Evolutionary conservation across 2,113 vertebrate genomes (phyloP), one percentile per base, ranked within the genome.

Genomic region (Ceratotherium simum): DNA sequence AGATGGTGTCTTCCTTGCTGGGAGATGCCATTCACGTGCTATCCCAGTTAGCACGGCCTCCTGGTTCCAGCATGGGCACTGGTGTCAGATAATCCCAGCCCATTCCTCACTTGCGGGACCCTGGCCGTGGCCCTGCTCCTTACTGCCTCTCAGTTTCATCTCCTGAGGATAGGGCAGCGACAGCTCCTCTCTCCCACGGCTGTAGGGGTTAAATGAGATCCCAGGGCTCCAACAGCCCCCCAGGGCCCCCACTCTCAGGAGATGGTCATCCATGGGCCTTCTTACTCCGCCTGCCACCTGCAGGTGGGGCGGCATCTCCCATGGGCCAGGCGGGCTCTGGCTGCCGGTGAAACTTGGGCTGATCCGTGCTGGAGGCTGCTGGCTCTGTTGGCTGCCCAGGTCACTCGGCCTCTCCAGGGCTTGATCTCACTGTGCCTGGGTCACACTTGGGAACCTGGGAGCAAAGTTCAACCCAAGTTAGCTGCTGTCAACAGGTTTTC

Each of bases 211-310:
- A 25, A 12, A 11, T 10, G 21, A 36, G 67, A 70, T 29, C 67
- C 20, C 31, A 31, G 67, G 51, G 6, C 33, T 54, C 60, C 14
- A 16, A 65, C 16, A 75, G 58, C 56, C 29, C n/a, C 9, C 6
- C n/a, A 1, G 4, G 76, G 65, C 33, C 46, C 29, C 64, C 11
- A 64, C 4, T 8, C 31, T 1, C 25, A 14, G 31, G 62, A 21
- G n/a, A 58, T 0, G 0, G 4, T 39, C 27, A 10, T 16, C 33
- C 3, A 0, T 8, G 21, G 11, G 5, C 11, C 12, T 36, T 21
- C n/a, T 67, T 69, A 21, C 64, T 51, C 23, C 7, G 6, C 17
- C 54, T 20, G 36, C 39, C 65, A 8, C 23, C 46, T 23, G 3
- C n/a, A 27, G 67, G 21, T 20, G 36, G 36, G 51, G 10, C 29